Evolutionary conservation across 2,797 vertebrate genomes (phyloP).

Genomic region (Sebastes hubbsi): DNA sequence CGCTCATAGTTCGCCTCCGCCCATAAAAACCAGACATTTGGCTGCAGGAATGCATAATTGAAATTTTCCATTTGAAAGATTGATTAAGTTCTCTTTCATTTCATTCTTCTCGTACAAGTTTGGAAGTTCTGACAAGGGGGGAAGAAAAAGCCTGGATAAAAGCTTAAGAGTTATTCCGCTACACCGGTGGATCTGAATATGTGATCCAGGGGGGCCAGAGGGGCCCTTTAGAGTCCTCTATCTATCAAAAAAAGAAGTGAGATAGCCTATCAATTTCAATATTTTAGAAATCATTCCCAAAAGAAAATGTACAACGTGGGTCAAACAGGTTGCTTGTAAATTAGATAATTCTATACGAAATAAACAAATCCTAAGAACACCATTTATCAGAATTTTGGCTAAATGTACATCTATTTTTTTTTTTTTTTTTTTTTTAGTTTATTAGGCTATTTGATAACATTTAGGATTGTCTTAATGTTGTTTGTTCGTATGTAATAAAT

Average conservation of each 20-base stretch:
- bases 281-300: not conserved
- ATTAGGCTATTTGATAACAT: not conserved
- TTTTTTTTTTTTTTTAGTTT: not conserved
- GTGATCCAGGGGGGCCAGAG: not conserved
- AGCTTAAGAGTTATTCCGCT: constrained; percentile 6
- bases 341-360: not conserved
- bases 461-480: not conserved
- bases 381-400: not conserved
- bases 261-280: not conserved
- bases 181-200: not conserved
- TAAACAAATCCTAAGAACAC: not conserved
- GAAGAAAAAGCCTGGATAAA: constrained; percentile 1
- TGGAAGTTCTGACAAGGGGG: constrained; percentile 13
- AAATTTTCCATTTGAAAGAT: constrained; percentile 58
- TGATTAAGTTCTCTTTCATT: constrained; percentile 46
- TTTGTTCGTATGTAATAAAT: not conserved
- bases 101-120: constrained; percentile 26
- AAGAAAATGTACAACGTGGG: not conserved
- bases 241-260: not conserved
- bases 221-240: not conserved
- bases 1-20: constrained; percentile 36
- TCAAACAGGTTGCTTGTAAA: not conserved
- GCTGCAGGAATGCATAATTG: constrained; percentile 54
- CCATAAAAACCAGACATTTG: constrained; percentile 73
- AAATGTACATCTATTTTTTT: not conserved